A percentile compares a stretch with the other conserved stretches of the same genome.
These are phyloP conservation scores for Caenorhabditis brenneri DNA, from an alignment of 1,140 invertebrate genomes.

Conservation along the genomic window DNA sequence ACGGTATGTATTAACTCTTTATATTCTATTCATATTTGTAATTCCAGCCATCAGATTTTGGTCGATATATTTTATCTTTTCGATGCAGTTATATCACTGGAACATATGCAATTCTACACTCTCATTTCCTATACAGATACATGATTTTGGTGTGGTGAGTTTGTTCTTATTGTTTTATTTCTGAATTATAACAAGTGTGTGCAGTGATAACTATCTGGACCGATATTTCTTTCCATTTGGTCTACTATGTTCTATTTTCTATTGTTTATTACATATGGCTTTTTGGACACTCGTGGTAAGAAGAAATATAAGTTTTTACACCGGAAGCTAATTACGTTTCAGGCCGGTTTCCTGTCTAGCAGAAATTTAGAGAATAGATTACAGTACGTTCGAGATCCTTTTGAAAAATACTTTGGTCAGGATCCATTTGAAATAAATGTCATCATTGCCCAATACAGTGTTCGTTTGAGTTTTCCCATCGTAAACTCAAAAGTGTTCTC, in stretches of 20 bases:
- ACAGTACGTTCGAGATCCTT: background rate
- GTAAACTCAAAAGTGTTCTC: background rate
- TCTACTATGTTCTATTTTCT: background rate
- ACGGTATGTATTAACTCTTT: background rate
- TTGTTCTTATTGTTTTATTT: background rate
- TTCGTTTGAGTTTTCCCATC: background rate
- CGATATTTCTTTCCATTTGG: background rate
- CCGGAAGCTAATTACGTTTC: background rate
- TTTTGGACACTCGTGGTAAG: background rate
- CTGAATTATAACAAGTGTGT: background rate
- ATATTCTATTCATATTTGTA: background rate
- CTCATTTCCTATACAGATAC: background rate
- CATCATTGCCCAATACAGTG: background rate
- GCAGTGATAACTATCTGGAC: background rate
- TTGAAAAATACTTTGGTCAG: background rate
- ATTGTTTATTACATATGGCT: background rate
- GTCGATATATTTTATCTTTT: background rate
- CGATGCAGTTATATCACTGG: background rate
- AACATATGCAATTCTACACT: background rate
- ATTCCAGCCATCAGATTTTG: background rate
- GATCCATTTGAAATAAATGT: background rate
- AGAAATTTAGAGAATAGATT: background rate
- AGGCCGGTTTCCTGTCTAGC: background rate
- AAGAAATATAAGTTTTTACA: background rate
- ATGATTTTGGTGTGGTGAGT: background rate